Percentiles rank a stretch among this genome's conserved stretches.
Evolutionary conservation across 2,113 vertebrate species (phyloP).

Genomic region (Scomber colias): DNA sequence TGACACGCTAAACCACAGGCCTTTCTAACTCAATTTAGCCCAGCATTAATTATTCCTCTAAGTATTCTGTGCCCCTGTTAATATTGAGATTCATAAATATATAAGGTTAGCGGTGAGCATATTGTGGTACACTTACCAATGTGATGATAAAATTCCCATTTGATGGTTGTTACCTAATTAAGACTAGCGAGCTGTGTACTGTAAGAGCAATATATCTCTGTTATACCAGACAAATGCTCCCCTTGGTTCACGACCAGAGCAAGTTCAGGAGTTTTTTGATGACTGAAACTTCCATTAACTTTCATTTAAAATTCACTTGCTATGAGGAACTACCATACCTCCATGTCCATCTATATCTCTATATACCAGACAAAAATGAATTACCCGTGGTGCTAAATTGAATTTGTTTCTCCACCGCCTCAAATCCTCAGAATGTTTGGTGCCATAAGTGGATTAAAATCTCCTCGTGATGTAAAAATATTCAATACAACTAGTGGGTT

Average conservation of each 20-base stretch:
- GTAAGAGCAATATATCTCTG: slow-evolving; percentile 74
- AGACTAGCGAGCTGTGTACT: slow-evolving; percentile 71
- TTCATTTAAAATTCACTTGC: slow-evolving; percentile 73
- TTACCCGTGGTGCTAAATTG: slow-evolving; percentile 69
- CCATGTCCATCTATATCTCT: slow-evolving; percentile 65
- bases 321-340: slow-evolving; percentile 60
- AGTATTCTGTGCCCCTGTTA: slow-evolving; percentile 76
- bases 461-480: slow-evolving; percentile 66
- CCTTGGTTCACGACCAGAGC: slow-evolving; percentile 64
- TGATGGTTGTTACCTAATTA: slow-evolving; percentile 79
- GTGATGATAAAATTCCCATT: slow-evolving; percentile 79
- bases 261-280: slow-evolving; percentile 70
- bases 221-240: slow-evolving; percentile 76
- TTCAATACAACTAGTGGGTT: slow-evolving; percentile 50
- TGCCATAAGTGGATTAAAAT: slow-evolving; percentile 72
- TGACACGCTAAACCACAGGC: slow-evolving; percentile 79
- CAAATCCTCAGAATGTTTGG: slow-evolving; percentile 66
- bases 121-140: slow-evolving; percentile 75
- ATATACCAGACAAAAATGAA: slow-evolving; percentile 68
- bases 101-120: slow-evolving; percentile 73
- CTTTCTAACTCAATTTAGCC: slow-evolving; percentile 83
- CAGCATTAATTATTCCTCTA: slow-evolving; percentile 84
- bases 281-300: slow-evolving; percentile 77
- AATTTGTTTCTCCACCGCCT: slow-evolving; percentile 70
- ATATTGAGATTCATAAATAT: slow-evolving; percentile 79